Base-by-base conservation (phyloP, 37 sponge, comb jelly and placozoan species). In the Amphimedon queenslandica region DNA sequence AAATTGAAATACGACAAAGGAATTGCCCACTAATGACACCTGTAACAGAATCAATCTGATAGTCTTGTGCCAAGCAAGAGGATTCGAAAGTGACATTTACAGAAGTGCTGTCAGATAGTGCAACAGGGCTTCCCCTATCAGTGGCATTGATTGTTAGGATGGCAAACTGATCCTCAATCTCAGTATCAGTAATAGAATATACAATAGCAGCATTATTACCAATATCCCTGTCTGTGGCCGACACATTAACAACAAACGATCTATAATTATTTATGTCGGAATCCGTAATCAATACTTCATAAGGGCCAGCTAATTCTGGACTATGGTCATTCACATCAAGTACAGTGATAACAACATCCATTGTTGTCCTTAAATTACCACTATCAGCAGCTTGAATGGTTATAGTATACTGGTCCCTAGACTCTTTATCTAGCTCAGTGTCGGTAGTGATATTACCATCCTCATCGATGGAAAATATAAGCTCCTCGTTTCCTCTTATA, bases 301-400 rank as follows among this genome's bases (percentile, higher is more conserved):
- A 23, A 4, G 70, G 63, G 1, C 29, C 47, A 21, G 60, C 21
- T 29, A 90, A 76, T 2, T 41, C 25, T 0, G 95, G 95, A 21
- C 58, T 13, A 47, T 83, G 80, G 43, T 94, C 91, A 42, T 90
- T 91, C 1, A 73, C 58, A 64, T 94, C 92, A 5, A 57, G 31
- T 5, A 94, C 58, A 37, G 77, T 74, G 56, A 85, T 31, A 66
- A 31, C 35, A 30, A 25, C 51, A 0, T 18, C 20, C 29, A 57
- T 55, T 16, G 53, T 42, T 4, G 39, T 24, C n/a, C 36, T 34
- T 25, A 72, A 41, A 18, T 78, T 89, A 24, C 39, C 78, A 0
- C 28, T 53, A 40, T 94, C 83, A 1, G 80, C 55, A 21, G 79
- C 95, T 24, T 13, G 39, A 2, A 94, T 41, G 1, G 51, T 70